Conservation (phyloP, 1,140 invertebrate genomes). For the Ceratoteleas bidentatus region DNA sequence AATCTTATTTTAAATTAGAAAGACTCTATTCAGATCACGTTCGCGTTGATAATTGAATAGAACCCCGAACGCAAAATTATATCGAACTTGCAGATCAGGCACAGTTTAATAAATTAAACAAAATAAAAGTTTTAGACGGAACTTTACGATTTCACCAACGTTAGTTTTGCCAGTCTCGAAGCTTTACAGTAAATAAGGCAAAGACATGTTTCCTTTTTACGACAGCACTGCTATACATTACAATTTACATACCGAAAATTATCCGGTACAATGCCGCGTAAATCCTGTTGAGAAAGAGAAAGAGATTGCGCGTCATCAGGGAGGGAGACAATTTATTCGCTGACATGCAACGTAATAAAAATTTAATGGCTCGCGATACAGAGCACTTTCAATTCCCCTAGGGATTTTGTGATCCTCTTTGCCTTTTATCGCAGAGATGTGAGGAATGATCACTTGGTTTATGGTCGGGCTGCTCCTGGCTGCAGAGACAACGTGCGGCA, state of each 20-base stretch:
- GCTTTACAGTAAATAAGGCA: conserved; percentile 50
- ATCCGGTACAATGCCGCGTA: conserved; percentile 31
- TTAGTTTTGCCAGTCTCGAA: conserved; percentile 31
- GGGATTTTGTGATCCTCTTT: conserved; percentile 64
- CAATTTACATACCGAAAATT: conserved; percentile 58
- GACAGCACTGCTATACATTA: too few relatives aligned
- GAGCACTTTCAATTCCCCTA: conserved; percentile 61
- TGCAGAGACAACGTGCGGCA: conserved; percentile 80
- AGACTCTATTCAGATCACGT: too few relatives aligned
- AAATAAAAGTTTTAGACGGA: too few relatives aligned
- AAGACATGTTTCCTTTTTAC: conserved; percentile 38
- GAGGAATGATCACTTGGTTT: conserved; percentile 82
- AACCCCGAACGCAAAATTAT: too few relatives aligned
- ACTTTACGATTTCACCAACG: too few relatives aligned
- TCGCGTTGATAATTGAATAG: too few relatives aligned
- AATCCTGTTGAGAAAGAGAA: conserved; percentile 42
- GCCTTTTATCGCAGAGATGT: conserved; percentile 78
- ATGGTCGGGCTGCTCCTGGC: conserved; percentile 81
- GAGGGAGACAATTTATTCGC: conserved; percentile 50
- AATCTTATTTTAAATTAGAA: too few relatives aligned
- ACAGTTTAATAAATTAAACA: too few relatives aligned
- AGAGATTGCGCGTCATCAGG: not conserved
- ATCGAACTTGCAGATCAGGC: too few relatives aligned
- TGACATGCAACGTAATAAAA: conserved; percentile 62
- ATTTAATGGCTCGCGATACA: conserved; percentile 59